Percentiles rank a stretch among this genome's conserved stretches.
phyloP scores from a whole-genome alignment of 1,140 invertebrate genomes.

The Drosophila truncata region DNA sequence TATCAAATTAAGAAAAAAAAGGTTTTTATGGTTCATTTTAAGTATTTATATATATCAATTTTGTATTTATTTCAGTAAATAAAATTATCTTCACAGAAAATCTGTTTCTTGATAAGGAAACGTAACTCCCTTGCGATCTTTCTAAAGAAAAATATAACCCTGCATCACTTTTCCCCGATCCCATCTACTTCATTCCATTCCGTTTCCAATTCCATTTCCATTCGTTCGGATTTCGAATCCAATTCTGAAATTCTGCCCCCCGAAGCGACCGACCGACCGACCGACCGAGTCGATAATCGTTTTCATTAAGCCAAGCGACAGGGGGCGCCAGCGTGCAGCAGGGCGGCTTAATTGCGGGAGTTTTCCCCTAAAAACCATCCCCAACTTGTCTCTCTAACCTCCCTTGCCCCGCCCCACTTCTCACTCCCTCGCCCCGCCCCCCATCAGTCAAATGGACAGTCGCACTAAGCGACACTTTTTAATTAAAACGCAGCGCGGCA shows the following conservation, averaged over 20 bases:
- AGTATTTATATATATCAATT: too few relatives aligned
- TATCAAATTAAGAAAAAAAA: too few relatives aligned
- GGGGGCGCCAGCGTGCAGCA: constrained; percentile 45
- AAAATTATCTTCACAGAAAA: too few relatives aligned
- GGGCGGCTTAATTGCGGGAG: constrained; percentile 69
- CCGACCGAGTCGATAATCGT: constrained; percentile 69
- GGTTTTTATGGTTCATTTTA: too few relatives aligned
- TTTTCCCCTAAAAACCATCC: constrained; percentile 2
- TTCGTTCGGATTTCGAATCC: constrained; percentile 3
- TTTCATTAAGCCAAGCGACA: constrained; percentile 71
- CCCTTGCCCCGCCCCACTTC: background rate
- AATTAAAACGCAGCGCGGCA: constrained; percentile 71
- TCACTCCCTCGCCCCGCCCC: background rate
- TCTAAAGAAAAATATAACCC: background rate
- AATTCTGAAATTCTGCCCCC: background rate
- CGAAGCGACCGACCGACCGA: background rate
- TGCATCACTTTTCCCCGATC: background rate
- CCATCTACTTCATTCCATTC: background rate
- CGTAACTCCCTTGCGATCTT: background rate
- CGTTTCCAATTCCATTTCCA: constrained; percentile 2
- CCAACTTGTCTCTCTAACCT: background rate
- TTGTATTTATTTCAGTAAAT: too few relatives aligned
- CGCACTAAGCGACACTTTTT: constrained; percentile 81
- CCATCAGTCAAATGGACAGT: constrained; percentile 78
- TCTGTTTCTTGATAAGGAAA: background rate